These are phyloP conservation scores for Corapipo altera DNA, from an alignment of 2,113 vertebrate genomes.

Conservation along the genomic window DNA sequence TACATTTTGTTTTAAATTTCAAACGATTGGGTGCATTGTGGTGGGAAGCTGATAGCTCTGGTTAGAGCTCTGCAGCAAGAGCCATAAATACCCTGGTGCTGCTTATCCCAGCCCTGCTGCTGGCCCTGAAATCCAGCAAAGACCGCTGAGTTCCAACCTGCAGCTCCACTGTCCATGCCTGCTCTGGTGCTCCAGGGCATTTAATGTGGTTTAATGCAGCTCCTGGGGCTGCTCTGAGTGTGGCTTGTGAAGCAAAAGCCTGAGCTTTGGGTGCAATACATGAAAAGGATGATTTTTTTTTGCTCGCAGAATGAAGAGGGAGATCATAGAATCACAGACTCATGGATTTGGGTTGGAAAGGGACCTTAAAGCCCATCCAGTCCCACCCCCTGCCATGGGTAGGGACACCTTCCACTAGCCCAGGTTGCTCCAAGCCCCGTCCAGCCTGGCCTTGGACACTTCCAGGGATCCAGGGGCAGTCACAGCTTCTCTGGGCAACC, in stretches of 20 bases:
- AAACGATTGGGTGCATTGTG: conserved; percentile 15
- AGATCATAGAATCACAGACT: not conserved
- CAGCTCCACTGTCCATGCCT: not conserved
- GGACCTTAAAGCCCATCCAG: fast-evolving
- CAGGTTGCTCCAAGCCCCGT: not conserved
- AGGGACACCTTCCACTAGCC: fast-evolving
- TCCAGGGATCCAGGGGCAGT: not conserved
- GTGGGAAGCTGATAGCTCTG: conserved; percentile 24
- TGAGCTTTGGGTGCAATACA: not conserved
- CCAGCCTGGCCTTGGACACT: not conserved
- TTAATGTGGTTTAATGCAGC: not conserved
- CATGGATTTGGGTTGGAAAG: not conserved
- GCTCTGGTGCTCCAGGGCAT: not conserved
- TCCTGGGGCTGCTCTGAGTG: not conserved
- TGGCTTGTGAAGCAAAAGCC: not conserved
- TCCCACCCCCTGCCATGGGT: not conserved
- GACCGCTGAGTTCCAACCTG: fast-evolving
- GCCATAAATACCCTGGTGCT: not conserved
- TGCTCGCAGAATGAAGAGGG: not conserved
- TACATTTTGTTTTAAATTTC: conserved; percentile 70
- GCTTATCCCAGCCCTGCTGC: not conserved
- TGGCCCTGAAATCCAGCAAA: not conserved
- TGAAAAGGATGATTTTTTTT: not conserved
- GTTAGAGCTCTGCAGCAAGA: not conserved
- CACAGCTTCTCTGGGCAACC: not conserved